A percentile compares a stretch with the other conserved stretches of the same genome.
Evolutionary conservation across 2,888 invertebrate species (phyloP).

Genomic region (Trimorus sp.): DNA sequence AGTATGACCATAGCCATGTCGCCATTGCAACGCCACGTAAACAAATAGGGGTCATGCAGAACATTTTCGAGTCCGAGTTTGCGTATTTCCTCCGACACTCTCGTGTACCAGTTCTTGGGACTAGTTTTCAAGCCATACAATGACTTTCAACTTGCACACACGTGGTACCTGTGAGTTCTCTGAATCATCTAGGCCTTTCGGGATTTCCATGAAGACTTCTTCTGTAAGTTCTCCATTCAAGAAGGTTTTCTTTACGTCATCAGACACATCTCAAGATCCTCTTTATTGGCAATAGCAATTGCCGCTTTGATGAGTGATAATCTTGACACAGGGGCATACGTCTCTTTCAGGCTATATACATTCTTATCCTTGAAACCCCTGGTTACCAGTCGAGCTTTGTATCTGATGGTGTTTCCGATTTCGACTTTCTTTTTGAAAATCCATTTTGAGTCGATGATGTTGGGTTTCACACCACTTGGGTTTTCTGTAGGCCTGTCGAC

Average conservation of each 20-base stretch:
- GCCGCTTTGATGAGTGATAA: slow-evolving; percentile 37
- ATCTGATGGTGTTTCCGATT: no score
- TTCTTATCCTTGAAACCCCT: slow-evolving; percentile 57
- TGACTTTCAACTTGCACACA: slow-evolving; percentile 64
- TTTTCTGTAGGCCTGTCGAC: no score
- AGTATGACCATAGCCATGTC: slow-evolving; percentile 54
- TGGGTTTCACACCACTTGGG: no score
- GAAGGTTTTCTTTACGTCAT: slow-evolving; percentile 66
- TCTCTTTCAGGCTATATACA: slow-evolving; percentile 47
- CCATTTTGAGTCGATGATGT: no score
- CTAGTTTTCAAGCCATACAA: slow-evolving; percentile 61
- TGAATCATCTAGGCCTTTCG: not conserved
- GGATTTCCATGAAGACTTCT: slow-evolving; percentile 1
- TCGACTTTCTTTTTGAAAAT: no score
- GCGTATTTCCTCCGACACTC: slow-evolving; percentile 57
- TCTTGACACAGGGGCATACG: slow-evolving; percentile 65
- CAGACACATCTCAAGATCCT: slow-evolving; percentile 51
- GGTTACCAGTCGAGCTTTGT: no score
- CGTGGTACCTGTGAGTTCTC: slow-evolving; percentile 25
- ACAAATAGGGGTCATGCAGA: slow-evolving; percentile 63
- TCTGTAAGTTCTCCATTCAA: slow-evolving; percentile 54
- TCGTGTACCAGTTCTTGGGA: slow-evolving; percentile 65
- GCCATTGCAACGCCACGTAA: slow-evolving; percentile 46
- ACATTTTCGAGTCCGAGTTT: slow-evolving; percentile 57
- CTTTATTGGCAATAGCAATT: no score